Base-by-base conservation (phyloP, 2,888 invertebrate species). In the Anorthoa munda region DNA sequence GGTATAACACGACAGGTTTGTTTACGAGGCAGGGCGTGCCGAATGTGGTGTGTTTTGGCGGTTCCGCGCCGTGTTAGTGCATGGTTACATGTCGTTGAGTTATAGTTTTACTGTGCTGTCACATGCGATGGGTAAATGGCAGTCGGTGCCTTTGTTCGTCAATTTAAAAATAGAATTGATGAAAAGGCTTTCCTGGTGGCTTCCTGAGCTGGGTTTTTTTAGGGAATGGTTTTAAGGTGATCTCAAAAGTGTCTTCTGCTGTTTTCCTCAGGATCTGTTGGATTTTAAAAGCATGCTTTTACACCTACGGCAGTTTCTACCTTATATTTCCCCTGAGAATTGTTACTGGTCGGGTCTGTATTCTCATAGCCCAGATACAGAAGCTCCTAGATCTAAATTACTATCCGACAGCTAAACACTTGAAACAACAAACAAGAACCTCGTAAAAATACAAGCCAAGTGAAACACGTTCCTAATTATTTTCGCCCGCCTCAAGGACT, bases 1-100 rank as follows among this genome's bases (percentile, higher is more conserved):
- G 82, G 79, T 79, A 86, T 85, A 87, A 85, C 83, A 71, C 71
- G 75, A 68, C 84, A 72, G 82, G 81, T 82, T 79, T 83, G 79
- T 87, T 86, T 87, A 86, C 81, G 75, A 75, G 61, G 60, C 12
- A 60, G 78, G 80, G 82, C 67, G 82, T 72, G 72, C 60, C 67
- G 59, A 66, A 50, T 74, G 75, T 50, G 72, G 59, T 61, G 75
- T 83, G 83, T 83, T 80, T 72, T 58, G 84, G 71, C 60, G 67
- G 68, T 74, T 73, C 68, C 68, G 51, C 72, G 66, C 60, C 73
- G 39, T 71, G 74, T 74, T 77, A 67, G 61, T 67, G 79, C 79
- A 66, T 69, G 81, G 53, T 75, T 58, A 70, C 84, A 59, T 80
- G 75, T 66, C 61, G 64, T 79, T 56, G 60, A 64, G 63, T 59